Conservation (phyloP, 92 coral and sea anemone genomes). For the Siderastrea siderea region DNA sequence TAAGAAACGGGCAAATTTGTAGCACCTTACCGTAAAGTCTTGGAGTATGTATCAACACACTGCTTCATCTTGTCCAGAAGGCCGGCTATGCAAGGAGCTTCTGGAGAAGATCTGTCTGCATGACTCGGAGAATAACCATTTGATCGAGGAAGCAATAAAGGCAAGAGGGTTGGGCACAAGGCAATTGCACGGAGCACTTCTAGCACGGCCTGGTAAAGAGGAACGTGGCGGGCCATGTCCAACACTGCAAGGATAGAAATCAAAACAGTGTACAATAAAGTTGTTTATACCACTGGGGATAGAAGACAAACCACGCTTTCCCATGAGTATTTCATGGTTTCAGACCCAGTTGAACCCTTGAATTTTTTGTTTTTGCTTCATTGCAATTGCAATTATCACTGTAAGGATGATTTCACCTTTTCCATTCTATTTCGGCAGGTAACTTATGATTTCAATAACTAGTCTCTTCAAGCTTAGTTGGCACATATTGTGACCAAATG, state of each 20-base stretch:
- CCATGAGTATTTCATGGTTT: no score
- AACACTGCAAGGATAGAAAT: slow-evolving; percentile 66
- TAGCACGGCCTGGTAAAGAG: slow-evolving; percentile 94
- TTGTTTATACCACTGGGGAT: neutral
- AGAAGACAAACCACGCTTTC: no score
- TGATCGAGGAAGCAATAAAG: slow-evolving; percentile 82
- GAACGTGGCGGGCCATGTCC: slow-evolving; percentile 99
- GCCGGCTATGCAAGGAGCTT: slow-evolving; percentile 81
- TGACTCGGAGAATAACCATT: slow-evolving; percentile 37
- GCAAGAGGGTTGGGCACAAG: slow-evolving; percentile 84
- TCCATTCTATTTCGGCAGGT: no score
- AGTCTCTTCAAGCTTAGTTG: no score
- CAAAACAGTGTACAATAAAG: neutral
- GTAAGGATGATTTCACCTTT: no score
- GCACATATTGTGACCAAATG: no score
- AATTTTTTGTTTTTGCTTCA: no score
- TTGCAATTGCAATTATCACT: no score
- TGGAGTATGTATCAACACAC: slow-evolving; percentile 98
- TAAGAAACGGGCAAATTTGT: neutral
- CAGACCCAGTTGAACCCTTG: no score
- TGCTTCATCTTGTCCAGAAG: slow-evolving; percentile 96
- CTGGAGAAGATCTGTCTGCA: slow-evolving; percentile 33
- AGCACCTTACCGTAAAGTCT: slow-evolving; percentile 83
- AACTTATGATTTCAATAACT: no score
- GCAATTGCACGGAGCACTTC: slow-evolving; percentile 96